Evolutionary conservation across 1,140 invertebrate species (phyloP).

Genomic region (Tetraneura akinire): DNA sequence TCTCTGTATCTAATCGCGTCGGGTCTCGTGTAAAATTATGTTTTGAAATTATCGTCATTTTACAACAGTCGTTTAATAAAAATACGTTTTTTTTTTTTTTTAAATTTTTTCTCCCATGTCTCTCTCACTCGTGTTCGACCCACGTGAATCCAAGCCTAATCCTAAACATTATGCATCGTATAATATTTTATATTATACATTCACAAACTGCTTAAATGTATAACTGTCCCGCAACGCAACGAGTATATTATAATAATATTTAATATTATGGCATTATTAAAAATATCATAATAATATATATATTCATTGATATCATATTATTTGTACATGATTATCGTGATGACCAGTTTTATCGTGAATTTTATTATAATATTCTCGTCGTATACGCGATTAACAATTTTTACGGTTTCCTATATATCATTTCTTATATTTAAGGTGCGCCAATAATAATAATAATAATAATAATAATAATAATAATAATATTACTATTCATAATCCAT

Average conservation of each 20-base stretch:
- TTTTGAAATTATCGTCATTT: no score
- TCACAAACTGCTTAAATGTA: neutral
- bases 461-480: no score
- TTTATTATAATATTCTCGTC: neutral
- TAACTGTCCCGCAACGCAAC: neutral
- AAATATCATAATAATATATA: neutral
- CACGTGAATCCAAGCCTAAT: neutral
- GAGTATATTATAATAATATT: neutral
- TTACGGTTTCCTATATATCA: constrained; percentile 15
- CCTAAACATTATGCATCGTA: neutral
- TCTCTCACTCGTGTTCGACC: constrained; percentile 8
- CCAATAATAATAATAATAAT: constrained; percentile 2
- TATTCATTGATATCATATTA: neutral
- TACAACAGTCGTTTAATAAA: no score
- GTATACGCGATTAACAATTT: neutral
- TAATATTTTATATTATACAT: neutral
- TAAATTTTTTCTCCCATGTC: no score
- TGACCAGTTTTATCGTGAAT: constrained; percentile 2
- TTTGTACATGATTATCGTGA: constrained; percentile 17
- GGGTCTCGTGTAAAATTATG: no score
- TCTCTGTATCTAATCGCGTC: no score
- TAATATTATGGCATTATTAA: neutral
- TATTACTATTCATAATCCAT: neutral
- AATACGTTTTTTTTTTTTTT: no score
- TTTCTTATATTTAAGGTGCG: neutral